Conservation (phyloP, 2,888 invertebrate species). For the Zygothrica quintamaculata region DNA sequence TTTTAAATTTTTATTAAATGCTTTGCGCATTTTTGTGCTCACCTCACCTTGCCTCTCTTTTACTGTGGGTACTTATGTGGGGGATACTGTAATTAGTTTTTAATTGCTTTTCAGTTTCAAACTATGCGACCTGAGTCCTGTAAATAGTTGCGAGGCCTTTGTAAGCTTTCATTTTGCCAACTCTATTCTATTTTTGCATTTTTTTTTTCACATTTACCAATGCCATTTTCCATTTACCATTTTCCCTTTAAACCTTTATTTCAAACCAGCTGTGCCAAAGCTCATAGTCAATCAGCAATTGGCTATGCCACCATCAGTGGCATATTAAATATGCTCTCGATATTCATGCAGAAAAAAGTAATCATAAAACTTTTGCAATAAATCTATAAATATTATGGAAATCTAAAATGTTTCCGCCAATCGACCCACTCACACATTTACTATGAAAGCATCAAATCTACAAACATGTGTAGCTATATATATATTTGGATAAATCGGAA, state of each 20-base stretch:
- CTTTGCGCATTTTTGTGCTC: slow-evolving; percentile 62
- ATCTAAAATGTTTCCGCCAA: slow-evolving; percentile 30
- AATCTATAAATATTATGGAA: slow-evolving; percentile 74
- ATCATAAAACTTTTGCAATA: slow-evolving; percentile 77
- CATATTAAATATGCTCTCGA: slow-evolving; percentile 45
- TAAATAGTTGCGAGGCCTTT: slow-evolving; percentile 65
- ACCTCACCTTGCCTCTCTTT: background rate
- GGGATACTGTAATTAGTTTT: slow-evolving; percentile 74
- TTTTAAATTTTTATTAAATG: slow-evolving; percentile 80
- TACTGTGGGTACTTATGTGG: slow-evolving; percentile 30
- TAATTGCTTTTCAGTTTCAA: slow-evolving; percentile 75
- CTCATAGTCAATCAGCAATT: slow-evolving; percentile 63
- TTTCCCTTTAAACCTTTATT: slow-evolving; percentile 36
- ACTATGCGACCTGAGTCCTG: slow-evolving; percentile 47
- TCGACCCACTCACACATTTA: background rate
- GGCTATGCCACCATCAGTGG: slow-evolving; percentile 33
- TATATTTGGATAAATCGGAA: no score
- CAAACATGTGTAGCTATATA: slow-evolving; percentile 9
- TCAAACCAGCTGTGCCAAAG: slow-evolving; percentile 38
- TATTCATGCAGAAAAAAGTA: slow-evolving; percentile 57
- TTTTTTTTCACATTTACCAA: no score
- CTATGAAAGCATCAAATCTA: slow-evolving; percentile 54
- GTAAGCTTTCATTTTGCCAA: slow-evolving; percentile 31
- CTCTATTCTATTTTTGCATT: no score
- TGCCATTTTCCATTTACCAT: slow-evolving; percentile 23